Evolutionary conservation across 2,797 vertebrate species (phyloP).

Genomic region (Sebastes trivittatus): DNA sequence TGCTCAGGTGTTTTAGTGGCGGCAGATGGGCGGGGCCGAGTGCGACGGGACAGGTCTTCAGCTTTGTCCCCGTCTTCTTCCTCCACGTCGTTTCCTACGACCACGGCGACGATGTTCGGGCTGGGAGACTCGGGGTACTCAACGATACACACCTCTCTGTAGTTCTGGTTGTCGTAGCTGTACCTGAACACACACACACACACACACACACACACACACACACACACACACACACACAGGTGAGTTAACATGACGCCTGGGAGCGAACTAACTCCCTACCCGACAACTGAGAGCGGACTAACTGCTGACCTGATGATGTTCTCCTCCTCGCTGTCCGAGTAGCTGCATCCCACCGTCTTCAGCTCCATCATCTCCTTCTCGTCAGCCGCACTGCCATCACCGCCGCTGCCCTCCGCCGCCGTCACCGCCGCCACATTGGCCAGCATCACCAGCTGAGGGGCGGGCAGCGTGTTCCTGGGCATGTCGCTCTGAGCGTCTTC

Average conservation of each 20-base stretch:
- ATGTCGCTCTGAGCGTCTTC: constrained; percentile 87
- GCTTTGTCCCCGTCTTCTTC: constrained; percentile 5
- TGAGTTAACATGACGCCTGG: too few species aligned
- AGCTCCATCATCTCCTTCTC: constrained; percentile 97
- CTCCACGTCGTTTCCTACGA: neutral
- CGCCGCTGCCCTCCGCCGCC: constrained; percentile 80
- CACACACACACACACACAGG: neutral
- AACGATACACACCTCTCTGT: constrained; percentile 58
- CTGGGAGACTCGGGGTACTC: constrained; percentile 65
- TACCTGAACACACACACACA: constrained; percentile 49
- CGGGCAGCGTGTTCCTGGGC: constrained; percentile 86
- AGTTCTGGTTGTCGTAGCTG: constrained; percentile 75
- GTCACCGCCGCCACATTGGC: constrained; percentile 93
- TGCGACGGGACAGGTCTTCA: constrained; percentile 41
- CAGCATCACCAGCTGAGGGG: constrained; percentile 96
- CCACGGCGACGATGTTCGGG: rapidly evolving
- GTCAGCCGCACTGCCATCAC: constrained; percentile 86
- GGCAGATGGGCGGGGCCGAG: neutral
- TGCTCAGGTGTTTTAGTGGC: neutral
- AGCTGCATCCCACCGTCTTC: constrained; percentile 90
- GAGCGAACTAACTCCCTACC: too few species aligned
- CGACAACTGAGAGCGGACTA: neutral
- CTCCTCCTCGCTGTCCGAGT: constrained; percentile 92
- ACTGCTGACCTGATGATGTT: constrained; percentile 69
- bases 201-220: too few species aligned